Conservation (phyloP, 1,140 invertebrate species). For the Drosophila nigromelanica region DNA sequence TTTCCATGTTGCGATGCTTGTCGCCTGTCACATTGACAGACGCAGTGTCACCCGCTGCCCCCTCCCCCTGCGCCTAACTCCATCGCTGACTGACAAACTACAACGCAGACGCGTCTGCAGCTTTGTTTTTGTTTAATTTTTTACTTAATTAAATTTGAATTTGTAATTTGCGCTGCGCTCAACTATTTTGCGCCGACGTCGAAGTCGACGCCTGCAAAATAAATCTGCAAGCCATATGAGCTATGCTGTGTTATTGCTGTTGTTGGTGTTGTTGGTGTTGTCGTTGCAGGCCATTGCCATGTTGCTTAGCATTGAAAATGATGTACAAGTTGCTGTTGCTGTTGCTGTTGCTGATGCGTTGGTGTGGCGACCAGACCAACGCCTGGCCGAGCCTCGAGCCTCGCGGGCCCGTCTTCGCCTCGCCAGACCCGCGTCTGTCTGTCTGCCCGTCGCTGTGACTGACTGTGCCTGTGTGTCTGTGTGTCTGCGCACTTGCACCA, state of each 20-base stretch:
- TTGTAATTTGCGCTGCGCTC: constrained; percentile 74
- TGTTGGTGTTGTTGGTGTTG: constrained; percentile 39
- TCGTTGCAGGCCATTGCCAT: constrained; percentile 59
- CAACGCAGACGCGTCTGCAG: constrained; percentile 77
- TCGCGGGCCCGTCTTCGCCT: constrained; percentile 7
- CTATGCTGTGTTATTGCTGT: constrained; percentile 43
- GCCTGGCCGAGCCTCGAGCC: constrained; percentile 40
- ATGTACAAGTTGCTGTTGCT: constrained; percentile 73
- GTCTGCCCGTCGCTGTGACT: not conserved
- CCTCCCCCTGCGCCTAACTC: not conserved
- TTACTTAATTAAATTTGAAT: constrained; percentile 83
- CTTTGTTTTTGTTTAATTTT: constrained; percentile 77
- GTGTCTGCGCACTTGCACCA: constrained; percentile 38
- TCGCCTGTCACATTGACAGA: constrained; percentile 80
- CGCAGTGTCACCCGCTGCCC: constrained; percentile 18
- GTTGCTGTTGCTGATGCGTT: constrained; percentile 60
- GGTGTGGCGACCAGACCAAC: constrained; percentile 65
- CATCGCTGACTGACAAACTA: constrained; percentile 64
- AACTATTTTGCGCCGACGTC: constrained; percentile 56
- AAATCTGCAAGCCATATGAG: constrained; percentile 76
- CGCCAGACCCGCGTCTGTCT: constrained; percentile 19
- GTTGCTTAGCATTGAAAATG: constrained; percentile 81
- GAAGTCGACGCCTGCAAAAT: constrained; percentile 51
- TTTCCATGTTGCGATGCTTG: constrained; percentile 75
- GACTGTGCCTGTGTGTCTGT: constrained; percentile 11